phyloP scores from a whole-genome alignment of 2,797 vertebrate genomes.

The Orientallactaga sibirica region DNA sequence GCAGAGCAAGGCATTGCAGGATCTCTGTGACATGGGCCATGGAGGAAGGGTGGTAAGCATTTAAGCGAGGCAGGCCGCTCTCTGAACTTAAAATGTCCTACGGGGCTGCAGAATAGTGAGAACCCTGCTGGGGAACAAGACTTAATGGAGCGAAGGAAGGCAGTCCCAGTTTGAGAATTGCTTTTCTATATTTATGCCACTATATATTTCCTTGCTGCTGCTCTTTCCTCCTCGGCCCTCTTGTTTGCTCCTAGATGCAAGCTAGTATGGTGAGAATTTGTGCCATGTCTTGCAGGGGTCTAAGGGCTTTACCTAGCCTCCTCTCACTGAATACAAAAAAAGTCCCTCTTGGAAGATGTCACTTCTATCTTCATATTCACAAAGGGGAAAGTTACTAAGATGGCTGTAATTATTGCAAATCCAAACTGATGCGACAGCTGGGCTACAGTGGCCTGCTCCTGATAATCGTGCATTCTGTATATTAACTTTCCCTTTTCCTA shows the following conservation, averaged over 20 bases:
- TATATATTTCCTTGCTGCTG: background rate
- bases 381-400: background rate
- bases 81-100: slow-evolving; percentile 60
- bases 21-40: background rate
- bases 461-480: slow-evolving; percentile 10
- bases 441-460: background rate
- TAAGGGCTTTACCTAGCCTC: background rate
- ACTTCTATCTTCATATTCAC: background rate
- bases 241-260: background rate
- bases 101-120: slow-evolving; percentile 8
- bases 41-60: background rate
- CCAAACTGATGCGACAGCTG: background rate
- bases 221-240: background rate
- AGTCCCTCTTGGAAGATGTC: background rate
- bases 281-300: background rate
- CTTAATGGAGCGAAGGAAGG: slow-evolving; percentile 33
- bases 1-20: background rate
- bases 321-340: background rate
- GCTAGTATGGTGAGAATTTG: background rate
- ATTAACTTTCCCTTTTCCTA: background rate
- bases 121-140: slow-evolving; percentile 13
- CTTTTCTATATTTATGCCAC: slow-evolving; percentile 42
- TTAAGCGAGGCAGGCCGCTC: background rate
- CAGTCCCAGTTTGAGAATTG: slow-evolving; percentile 1
- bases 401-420: background rate